phyloP scores from a whole-genome alignment of 2,797 vertebrate species.

The Brotula barbata region DNA sequence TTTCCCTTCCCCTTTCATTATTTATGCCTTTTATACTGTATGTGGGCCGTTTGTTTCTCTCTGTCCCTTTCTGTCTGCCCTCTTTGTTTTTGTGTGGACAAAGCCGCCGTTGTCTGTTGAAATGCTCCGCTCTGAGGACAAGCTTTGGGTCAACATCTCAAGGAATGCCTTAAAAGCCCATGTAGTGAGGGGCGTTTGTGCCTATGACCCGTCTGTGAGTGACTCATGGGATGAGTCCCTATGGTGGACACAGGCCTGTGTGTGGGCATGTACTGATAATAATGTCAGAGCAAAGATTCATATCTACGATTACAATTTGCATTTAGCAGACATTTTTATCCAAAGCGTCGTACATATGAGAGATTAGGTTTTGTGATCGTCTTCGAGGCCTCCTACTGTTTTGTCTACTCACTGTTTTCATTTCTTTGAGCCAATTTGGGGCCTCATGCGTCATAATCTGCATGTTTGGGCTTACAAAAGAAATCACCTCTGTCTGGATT shows the following conservation, averaged over 20 bases:
- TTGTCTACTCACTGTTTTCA: no score
- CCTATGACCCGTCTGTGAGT: slow-evolving; percentile 28
- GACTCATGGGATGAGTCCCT: slow-evolving; percentile 56
- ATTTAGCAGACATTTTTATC: no score
- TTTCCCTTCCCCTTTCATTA: slow-evolving; percentile 55
- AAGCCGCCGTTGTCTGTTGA: slow-evolving; percentile 68
- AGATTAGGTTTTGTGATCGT: no score
- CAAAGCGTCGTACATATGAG: no score
- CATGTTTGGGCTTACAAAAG: no score
- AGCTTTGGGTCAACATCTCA: slow-evolving; percentile 63
- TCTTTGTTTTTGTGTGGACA: slow-evolving; percentile 61
- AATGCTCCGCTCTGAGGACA: slow-evolving; percentile 61
- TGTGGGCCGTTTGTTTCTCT: slow-evolving; percentile 59
- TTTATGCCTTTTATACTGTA: slow-evolving; percentile 67
- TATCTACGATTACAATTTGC: slow-evolving; percentile 8
- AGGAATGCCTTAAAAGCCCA: slow-evolving; percentile 67
- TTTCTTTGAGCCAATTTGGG: no score
- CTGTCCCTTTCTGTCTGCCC: slow-evolving; percentile 54
- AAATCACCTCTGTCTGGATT: no score
- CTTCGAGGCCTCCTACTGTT: no score
- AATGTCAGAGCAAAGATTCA: not conserved
- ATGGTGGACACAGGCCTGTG: slow-evolving; percentile 18
- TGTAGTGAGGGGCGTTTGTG: slow-evolving; percentile 44
- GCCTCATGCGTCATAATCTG: no score
- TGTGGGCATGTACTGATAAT: slow-evolving; percentile 1